Evolutionary conservation across 1,140 invertebrate genomes (phyloP).

Genomic region (Hetaerina americana): DNA sequence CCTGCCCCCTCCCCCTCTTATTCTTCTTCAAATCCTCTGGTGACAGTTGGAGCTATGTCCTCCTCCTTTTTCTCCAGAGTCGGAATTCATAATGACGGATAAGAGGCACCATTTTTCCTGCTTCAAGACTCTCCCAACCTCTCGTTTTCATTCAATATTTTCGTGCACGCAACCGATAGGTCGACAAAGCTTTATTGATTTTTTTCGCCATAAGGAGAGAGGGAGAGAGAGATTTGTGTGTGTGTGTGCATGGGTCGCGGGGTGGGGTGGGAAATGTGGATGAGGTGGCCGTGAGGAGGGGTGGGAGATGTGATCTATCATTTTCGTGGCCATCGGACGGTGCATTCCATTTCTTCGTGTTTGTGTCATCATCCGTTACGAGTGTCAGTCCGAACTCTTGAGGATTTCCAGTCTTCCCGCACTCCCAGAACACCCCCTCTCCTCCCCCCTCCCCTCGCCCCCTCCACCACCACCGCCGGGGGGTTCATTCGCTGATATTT

Average conservation of each 20-base stretch:
- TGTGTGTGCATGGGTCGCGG: too few relatives aligned
- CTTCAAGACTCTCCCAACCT: background rate
- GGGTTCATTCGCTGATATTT: too few relatives aligned
- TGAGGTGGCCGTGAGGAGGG: background rate
- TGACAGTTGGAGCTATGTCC: background rate
- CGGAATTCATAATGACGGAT: background rate
- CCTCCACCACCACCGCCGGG: too few relatives aligned
- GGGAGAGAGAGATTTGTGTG: background rate
- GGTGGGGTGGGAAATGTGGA: too few relatives aligned
- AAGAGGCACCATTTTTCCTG: background rate
- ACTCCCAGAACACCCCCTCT: too few relatives aligned
- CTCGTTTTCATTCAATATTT: background rate
- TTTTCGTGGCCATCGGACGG: background rate
- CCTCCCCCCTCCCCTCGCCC: too few relatives aligned
- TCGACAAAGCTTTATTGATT: background rate
- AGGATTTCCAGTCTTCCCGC: too few relatives aligned
- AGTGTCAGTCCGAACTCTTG: too few relatives aligned
- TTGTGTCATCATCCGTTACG: background rate
- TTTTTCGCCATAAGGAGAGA: background rate
- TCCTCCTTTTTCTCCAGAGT: background rate
- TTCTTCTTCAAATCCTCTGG: background rate
- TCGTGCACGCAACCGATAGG: background rate
- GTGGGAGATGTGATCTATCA: background rate
- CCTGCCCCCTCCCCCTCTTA: background rate
- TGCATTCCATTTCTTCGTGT: background rate